A percentile compares a stretch with the other conserved stretches of the same genome.
Conservation (phyloP, 2,113 vertebrate species). For the Caretta caretta region DNA sequence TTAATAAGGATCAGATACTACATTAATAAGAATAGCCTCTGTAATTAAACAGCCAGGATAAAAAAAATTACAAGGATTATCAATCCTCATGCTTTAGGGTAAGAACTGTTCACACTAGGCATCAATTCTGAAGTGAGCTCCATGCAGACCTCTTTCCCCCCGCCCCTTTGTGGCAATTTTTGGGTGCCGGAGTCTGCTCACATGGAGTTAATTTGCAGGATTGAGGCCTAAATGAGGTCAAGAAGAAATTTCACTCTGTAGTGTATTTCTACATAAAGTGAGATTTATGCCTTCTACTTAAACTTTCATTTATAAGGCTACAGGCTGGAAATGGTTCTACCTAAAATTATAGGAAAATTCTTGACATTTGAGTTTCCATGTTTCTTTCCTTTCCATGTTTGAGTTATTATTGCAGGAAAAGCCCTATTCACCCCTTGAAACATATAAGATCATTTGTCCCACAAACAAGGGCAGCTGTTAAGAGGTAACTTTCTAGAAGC, state of each 20-base stretch:
- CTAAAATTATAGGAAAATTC: neutral
- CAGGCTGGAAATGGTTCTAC: neutral
- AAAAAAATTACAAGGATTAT: neutral
- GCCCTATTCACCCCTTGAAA: neutral
- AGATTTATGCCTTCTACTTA: neutral
- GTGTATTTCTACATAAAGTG: neutral
- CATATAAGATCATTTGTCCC: neutral
- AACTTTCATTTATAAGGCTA: neutral
- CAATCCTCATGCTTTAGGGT: neutral
- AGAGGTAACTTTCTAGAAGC: neutral
- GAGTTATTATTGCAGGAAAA: neutral
- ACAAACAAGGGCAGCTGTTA: neutral
- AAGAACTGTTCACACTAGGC: neutral
- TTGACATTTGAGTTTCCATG: neutral
- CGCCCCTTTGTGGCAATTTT: neutral
- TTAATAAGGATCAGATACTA: neutral
- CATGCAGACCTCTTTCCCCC: neutral
- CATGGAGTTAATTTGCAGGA: neutral
- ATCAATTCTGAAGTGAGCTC: neutral
- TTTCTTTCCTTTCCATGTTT: neutral
- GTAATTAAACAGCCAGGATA: neutral
- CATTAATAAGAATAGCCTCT: neutral
- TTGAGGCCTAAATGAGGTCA: neutral
- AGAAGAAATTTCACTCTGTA: neutral
- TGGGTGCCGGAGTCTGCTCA: neutral